Conservation (phyloP, 92 coral and sea anemone species). For the Anthopleura xanthogrammica region DNA sequence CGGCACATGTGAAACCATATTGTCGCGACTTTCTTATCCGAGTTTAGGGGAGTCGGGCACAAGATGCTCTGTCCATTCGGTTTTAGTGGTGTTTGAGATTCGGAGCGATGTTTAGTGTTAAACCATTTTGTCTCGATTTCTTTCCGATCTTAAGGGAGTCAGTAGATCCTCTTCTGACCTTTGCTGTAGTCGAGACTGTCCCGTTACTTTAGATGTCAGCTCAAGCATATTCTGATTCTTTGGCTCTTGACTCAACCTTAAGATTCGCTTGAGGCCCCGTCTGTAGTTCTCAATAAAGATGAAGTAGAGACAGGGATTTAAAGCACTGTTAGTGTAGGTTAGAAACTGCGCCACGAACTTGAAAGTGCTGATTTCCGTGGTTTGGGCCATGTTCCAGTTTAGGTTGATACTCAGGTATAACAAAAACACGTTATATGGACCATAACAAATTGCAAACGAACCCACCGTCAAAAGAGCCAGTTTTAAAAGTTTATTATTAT, state of each 20-base stretch:
- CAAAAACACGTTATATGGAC: conserved; percentile 31
- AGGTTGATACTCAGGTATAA: conserved; percentile 3
- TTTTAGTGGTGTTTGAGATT: too few relatives aligned
- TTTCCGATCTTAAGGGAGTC: neutral
- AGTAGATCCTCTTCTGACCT: neutral
- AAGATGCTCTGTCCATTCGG: too few relatives aligned
- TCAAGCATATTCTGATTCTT: neutral
- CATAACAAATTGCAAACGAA: conserved; percentile 36
- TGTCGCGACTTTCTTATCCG: too few relatives aligned
- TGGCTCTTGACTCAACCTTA: neutral
- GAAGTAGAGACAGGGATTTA: conserved; percentile 37
- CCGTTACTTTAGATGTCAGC: neutral
- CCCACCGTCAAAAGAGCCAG: conserved; percentile 34
- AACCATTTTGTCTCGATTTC: neutral
- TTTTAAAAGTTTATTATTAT: conserved; percentile 25
- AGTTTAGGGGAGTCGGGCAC: too few relatives aligned
- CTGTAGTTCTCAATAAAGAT: conserved; percentile 38
- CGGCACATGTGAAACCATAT: too few relatives aligned
- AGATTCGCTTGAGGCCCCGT: conserved; percentile 13
- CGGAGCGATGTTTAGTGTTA: neutral
- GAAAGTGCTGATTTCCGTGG: neutral
- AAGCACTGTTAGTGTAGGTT: conserved; percentile 25
- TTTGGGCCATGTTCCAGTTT: conserved; percentile 8
- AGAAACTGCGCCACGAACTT: conserved; percentile 23
- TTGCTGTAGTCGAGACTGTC: neutral